A percentile compares a stretch with the other conserved stretches of the same genome.
Conservation (phyloP, 2,888 invertebrate genomes). For the Lycia hirtaria region DNA sequence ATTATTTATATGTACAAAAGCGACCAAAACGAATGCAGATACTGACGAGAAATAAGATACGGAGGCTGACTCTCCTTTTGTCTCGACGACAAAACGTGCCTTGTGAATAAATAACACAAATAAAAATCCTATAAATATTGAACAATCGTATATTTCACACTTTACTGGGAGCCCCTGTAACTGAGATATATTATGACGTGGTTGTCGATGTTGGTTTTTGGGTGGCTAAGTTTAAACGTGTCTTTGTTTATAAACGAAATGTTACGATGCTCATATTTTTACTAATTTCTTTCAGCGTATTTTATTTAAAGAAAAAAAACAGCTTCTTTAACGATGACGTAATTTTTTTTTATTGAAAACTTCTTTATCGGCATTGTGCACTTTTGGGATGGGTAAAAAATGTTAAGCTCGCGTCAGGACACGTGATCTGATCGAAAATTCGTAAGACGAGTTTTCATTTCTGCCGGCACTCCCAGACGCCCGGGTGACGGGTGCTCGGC, state of each 20-base stretch:
- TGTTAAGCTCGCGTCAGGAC: too few relatives aligned
- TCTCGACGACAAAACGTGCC: conserved; percentile 75
- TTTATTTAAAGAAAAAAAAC: conserved; percentile 48
- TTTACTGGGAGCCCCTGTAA: conserved; percentile 68
- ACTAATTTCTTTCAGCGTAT: conserved; percentile 44
- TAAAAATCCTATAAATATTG: conserved; percentile 83
- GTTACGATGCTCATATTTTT: conserved; percentile 66
- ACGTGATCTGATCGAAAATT: too few relatives aligned
- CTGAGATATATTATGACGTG: conserved; percentile 80
- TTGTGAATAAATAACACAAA: conserved; percentile 82
- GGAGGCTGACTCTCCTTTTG: conserved; percentile 67
- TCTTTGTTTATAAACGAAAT: conserved; percentile 79
- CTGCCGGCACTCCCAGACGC: too few relatives aligned
- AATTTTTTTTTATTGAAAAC: too few relatives aligned
- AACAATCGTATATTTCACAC: conserved; percentile 83
- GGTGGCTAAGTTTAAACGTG: conserved; percentile 68
- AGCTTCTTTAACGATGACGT: too few relatives aligned
- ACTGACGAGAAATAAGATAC: conserved; percentile 78
- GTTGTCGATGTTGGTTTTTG: conserved; percentile 67
- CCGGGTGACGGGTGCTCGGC: too few relatives aligned
- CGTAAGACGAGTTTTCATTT: too few relatives aligned
- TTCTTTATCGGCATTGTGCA: too few relatives aligned
- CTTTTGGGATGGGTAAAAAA: too few relatives aligned
- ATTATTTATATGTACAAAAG: conserved; percentile 82
- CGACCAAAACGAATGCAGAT: conserved; percentile 81